Evolutionary conservation across 2,888 invertebrate species (phyloP).

Genomic region (Criorhina ranunculi): DNA sequence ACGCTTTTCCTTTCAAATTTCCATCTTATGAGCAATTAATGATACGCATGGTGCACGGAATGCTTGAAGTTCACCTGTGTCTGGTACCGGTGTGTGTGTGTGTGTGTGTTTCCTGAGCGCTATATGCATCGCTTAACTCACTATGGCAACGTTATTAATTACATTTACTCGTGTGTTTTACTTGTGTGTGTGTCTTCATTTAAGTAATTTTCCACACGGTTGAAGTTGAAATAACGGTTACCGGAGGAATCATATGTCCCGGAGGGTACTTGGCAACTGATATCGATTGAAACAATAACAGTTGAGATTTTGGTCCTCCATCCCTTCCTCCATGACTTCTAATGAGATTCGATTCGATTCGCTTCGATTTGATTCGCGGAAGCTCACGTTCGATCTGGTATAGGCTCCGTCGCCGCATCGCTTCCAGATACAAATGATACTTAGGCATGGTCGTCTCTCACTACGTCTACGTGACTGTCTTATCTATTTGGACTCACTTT

Average conservation of each 20-base stretch:
- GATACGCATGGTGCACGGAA: slow-evolving; percentile 54
- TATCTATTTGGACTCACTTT: slow-evolving; percentile 77
- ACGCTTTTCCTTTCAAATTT: slow-evolving; percentile 52
- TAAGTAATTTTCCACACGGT: slow-evolving; percentile 67
- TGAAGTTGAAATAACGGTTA: slow-evolving; percentile 59
- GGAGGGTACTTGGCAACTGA: slow-evolving; percentile 40
- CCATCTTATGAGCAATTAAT: slow-evolving; percentile 71
- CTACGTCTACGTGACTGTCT: slow-evolving; percentile 77
- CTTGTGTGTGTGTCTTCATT: slow-evolving; percentile 52
- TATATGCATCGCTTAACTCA: slow-evolving; percentile 62
- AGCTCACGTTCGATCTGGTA: slow-evolving; percentile 64
- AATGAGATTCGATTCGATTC: slow-evolving; percentile 62
- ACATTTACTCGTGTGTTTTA: too few relatives aligned
- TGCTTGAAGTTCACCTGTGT: slow-evolving; percentile 65
- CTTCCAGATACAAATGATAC: slow-evolving; percentile 59
- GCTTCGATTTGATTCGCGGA: slow-evolving; percentile 47
- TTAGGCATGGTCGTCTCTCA: slow-evolving; percentile 51
- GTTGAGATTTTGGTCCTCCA: slow-evolving; percentile 14
- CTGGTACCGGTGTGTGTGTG: slow-evolving; percentile 44
- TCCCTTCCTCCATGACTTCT: slow-evolving; percentile 30
- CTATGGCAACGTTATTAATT: slow-evolving; percentile 74
- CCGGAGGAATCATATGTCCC: slow-evolving; percentile 46
- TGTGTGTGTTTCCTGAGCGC: slow-evolving; percentile 18
- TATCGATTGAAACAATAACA: slow-evolving; percentile 66
- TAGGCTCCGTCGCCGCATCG: slow-evolving; percentile 35